A percentile compares a stretch with the other conserved stretches of the same genome.
Evolutionary conservation across 2,888 invertebrate genomes (phyloP).

Genomic region (Dryomyza anilis): DNA sequence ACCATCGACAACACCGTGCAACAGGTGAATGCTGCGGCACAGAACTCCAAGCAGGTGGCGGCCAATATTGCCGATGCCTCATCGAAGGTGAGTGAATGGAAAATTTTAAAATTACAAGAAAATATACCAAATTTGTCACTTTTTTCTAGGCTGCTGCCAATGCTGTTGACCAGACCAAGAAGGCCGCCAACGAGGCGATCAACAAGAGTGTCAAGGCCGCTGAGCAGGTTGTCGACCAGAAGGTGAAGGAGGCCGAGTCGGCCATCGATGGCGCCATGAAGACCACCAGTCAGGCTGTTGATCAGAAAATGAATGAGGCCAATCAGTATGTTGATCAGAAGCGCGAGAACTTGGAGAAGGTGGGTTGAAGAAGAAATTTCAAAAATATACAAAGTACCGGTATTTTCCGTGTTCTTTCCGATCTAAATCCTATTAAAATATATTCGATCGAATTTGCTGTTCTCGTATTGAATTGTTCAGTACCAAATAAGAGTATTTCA

Average conservation of each 20-base stretch:
- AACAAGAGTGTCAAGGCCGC: constrained; percentile 63
- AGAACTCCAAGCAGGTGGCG: constrained; percentile 57
- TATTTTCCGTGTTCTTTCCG: neutral
- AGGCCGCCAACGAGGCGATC: constrained; percentile 62
- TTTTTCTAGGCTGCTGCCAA: constrained; percentile 54
- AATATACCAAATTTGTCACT: neutral
- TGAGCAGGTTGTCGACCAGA: constrained; percentile 62
- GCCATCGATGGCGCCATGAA: constrained; percentile 66
- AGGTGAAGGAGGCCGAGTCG: constrained; percentile 62
- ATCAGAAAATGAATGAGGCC: constrained; percentile 69
- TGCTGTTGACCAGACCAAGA: constrained; percentile 62
- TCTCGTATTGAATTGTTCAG: too few species aligned
- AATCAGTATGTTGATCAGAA: constrained; percentile 69
- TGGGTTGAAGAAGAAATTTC: constrained; percentile 12
- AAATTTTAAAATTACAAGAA: neutral
- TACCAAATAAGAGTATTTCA: too few species aligned
- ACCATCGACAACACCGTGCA: constrained; percentile 50
- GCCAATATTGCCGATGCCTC: constrained; percentile 56
- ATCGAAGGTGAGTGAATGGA: constrained; percentile 40
- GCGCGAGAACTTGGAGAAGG: constrained; percentile 61
- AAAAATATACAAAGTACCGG: neutral
- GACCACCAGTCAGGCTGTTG: constrained; percentile 66
- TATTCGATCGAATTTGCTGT: too few species aligned
- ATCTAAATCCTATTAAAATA: too few species aligned
- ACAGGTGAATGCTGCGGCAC: constrained; percentile 48